Evolutionary conservation across 2,888 invertebrate genomes (phyloP).

Genomic region (Caenorhabditis angaria): DNA sequence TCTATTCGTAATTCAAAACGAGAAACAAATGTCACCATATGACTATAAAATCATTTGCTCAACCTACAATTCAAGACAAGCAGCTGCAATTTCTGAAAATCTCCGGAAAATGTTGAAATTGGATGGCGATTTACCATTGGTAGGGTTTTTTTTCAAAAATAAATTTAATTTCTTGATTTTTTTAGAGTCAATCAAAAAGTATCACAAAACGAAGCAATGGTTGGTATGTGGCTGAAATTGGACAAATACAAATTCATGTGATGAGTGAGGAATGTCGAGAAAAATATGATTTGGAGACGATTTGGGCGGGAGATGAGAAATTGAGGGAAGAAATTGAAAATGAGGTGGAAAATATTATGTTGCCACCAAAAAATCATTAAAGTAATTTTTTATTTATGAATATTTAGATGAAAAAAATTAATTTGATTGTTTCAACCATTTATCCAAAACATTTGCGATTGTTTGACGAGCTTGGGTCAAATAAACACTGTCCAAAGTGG

Average conservation of each 20-base stretch:
- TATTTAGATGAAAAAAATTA: background rate
- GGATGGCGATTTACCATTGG: constrained; percentile 4
- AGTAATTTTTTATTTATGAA: too few species aligned
- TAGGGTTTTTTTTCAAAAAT: constrained; percentile 4
- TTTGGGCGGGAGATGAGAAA: constrained; percentile 30
- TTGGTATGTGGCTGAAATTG: constrained; percentile 37
- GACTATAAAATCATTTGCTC: constrained; percentile 35
- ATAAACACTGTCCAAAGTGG: constrained; percentile 20
- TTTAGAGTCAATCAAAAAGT: constrained; percentile 16
- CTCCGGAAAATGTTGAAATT: constrained; percentile 23
- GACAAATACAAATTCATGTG: constrained; percentile 30
- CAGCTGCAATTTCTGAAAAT: constrained; percentile 31
- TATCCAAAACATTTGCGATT: constrained; percentile 24
- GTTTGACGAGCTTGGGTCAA: constrained; percentile 35
- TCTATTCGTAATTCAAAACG: constrained; percentile 18
- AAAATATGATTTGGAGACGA: constrained; percentile 33
- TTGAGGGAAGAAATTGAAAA: constrained; percentile 23
- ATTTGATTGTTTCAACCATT: constrained; percentile 24
- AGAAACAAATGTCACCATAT: constrained; percentile 28
- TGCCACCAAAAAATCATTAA: constrained; percentile 17
- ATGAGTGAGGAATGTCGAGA: constrained; percentile 41
- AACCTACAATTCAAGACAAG: constrained; percentile 35
- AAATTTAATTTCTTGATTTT: background rate
- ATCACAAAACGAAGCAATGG: constrained; percentile 37
- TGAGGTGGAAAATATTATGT: constrained; percentile 6